These are phyloP conservation scores for Agrotis clavis DNA, from an alignment of 2,888 invertebrate species.

Conservation along the genomic window DNA sequence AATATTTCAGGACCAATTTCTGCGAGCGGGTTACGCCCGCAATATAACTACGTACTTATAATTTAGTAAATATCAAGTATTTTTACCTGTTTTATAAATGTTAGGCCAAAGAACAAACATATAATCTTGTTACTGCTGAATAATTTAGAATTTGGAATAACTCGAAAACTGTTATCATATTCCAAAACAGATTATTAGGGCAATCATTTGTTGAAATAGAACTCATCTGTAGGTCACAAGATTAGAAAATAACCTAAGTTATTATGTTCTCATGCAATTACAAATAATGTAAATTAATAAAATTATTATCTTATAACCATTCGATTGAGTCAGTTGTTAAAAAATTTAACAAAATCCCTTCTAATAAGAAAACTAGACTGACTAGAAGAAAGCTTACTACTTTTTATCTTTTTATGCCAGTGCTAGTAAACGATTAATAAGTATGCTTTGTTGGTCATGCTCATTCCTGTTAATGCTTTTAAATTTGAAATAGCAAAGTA, in stretches of 20 bases:
- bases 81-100: conserved; percentile 16
- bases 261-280: conserved; percentile 25
- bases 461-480: conserved; percentile 74
- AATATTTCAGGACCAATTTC: conserved; percentile 42
- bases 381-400: conserved; percentile 29
- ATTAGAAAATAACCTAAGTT: conserved; percentile 9
- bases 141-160: conserved; percentile 20
- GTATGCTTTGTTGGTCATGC: conserved; percentile 72
- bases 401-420: not conserved
- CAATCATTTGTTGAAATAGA: conserved; percentile 3
- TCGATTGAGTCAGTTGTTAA: not conserved
- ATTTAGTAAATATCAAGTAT: conserved; percentile 28
- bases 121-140: conserved; percentile 44
- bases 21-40: conserved; percentile 53
- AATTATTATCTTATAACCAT: not conserved
- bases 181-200: not conserved
- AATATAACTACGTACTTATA: conserved; percentile 8
- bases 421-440: conserved; percentile 63
- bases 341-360: not conserved
- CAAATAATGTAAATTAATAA: not conserved
- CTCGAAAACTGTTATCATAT: not conserved
- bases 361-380: not conserved
- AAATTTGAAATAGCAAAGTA: conserved; percentile 62
- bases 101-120: conserved; percentile 48
- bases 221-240: not conserved